These are phyloP conservation scores for Fopius arisanus DNA, from an alignment of 1,140 invertebrate genomes.

Conservation along the genomic window DNA sequence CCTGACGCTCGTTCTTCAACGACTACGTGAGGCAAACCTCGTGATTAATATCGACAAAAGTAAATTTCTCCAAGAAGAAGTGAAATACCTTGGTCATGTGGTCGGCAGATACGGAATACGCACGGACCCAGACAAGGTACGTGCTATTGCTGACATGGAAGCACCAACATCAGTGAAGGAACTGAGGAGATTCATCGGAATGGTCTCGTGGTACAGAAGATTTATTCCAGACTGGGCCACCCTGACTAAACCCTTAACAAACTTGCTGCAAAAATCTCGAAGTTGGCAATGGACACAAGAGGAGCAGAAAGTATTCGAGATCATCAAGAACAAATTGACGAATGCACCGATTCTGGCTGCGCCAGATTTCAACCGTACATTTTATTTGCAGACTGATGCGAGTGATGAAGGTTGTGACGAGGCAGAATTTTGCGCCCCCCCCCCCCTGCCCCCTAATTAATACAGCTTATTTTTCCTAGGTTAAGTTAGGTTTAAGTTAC, in stretches of 20 bases:
- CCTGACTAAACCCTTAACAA: slow-evolving; percentile 43
- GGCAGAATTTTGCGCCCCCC: too few relatives aligned
- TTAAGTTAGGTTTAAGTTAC: too few relatives aligned
- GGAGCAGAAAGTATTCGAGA: not conserved
- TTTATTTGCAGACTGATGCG: slow-evolving; percentile 44
- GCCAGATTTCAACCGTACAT: slow-evolving; percentile 44
- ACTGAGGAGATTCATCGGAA: slow-evolving; percentile 52
- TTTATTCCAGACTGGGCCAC: slow-evolving; percentile 52
- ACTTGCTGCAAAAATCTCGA: slow-evolving; percentile 40
- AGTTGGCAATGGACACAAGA: slow-evolving; percentile 39
- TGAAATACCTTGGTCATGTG: slow-evolving; percentile 45
- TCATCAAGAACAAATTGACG: not conserved
- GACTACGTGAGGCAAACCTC: slow-evolving; percentile 26
- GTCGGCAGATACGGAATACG: slow-evolving; percentile 34
- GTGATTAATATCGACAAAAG: slow-evolving; percentile 51
- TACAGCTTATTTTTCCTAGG: too few relatives aligned
- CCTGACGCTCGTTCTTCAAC: slow-evolving; percentile 46
- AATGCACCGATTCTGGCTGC: slow-evolving; percentile 20
- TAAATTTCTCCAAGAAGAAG: slow-evolving; percentile 39
- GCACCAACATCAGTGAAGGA: slow-evolving; percentile 41
- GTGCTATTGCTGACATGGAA: slow-evolving; percentile 19
- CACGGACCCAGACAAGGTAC: slow-evolving; percentile 33
- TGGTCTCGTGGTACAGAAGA: slow-evolving; percentile 51
- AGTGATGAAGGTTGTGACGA: slow-evolving; percentile 38
- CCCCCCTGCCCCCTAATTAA: too few relatives aligned